Conservation (phyloP, 2,797 vertebrate species). For the Columba guinea region DNA sequence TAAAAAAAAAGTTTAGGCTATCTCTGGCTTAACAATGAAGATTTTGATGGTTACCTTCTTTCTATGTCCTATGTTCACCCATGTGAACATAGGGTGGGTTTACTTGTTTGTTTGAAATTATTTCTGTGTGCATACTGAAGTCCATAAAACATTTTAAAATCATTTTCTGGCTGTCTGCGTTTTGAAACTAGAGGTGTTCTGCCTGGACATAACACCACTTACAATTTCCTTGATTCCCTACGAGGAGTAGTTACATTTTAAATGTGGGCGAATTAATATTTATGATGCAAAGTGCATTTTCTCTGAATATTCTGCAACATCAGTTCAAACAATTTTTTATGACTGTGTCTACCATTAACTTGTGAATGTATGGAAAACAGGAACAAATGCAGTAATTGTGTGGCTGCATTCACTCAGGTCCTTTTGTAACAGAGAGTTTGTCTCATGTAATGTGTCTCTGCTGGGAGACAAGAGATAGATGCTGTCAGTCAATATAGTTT, state of each 20-base stretch:
- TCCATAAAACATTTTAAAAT: background rate
- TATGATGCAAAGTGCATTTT: background rate
- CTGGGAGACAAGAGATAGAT: background rate
- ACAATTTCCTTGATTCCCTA: background rate
- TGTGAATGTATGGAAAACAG: slow-evolving; percentile 18
- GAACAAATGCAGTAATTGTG: background rate
- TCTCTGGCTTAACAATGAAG: background rate
- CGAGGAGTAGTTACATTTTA: background rate
- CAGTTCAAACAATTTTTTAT: background rate
- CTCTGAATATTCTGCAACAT: background rate
- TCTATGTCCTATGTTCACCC: background rate
- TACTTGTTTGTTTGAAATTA: background rate
- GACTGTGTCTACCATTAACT: background rate
- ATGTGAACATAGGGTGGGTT: background rate
- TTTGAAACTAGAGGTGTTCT: background rate
- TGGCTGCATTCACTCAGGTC: background rate
- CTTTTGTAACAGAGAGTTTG: background rate
- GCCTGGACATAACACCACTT: background rate
- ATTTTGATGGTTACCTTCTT: background rate
- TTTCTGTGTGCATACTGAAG: background rate
- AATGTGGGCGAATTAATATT: background rate
- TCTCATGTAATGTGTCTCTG: background rate
- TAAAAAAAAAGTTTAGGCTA: background rate
- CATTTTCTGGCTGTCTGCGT: background rate
- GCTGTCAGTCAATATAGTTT: background rate